Evolutionary conservation across 2,888 invertebrate genomes (phyloP), one percentile per base, ranked within the genome.

Genomic region (Tetragnatha montana): DNA sequence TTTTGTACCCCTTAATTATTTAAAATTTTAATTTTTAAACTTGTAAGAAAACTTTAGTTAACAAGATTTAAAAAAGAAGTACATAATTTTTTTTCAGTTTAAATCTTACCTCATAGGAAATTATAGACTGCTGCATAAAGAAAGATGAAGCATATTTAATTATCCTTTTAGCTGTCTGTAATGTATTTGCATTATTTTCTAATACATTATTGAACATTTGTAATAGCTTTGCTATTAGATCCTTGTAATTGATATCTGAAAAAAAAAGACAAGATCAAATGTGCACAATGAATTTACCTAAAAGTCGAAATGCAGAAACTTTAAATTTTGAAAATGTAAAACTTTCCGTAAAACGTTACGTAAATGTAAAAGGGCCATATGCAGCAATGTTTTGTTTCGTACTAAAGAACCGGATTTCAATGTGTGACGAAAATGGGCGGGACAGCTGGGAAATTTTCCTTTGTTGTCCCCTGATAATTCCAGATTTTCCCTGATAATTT

Each of bases 111-210:
- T 88, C 88, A 83, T 69, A 74, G 8, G 69, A 80, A 76, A 69
- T 74, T 14, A 74, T 70, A 47, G 73, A 78, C 35, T 89, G 50
- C 49, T 85, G 22, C n/a, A 85, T 10, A 49, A 80, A 89, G 69
- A 81, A 89, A 17, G 73, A 50, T 50, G 71, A 80, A n/a, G 75
- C 84, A 14, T 35, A 35, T 81, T 85, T 89, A 14, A 89, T 21
- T 8, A 89, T 89, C 49, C 75, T 89, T 81, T 83, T 85, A 17
- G 85, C 75, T 47, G 71, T 69, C n/a, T 88, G 82, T 10, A 80
- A 17, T 47, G 70, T 74, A 79, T 17, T 69, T 21, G 17, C 75
- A 73, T 14, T 14, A 70, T 75, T 35, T 21, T 60, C 50, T 19
- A 89, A 35, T 21, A 81, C 76, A 75, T 47, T 69, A 47, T 75